Percentiles rank a stretch among this genome's conserved stretches.
These are phyloP conservation scores for Formicarius rufipectus DNA, from an alignment of 2,113 vertebrate genomes.

Conservation along the genomic window DNA sequence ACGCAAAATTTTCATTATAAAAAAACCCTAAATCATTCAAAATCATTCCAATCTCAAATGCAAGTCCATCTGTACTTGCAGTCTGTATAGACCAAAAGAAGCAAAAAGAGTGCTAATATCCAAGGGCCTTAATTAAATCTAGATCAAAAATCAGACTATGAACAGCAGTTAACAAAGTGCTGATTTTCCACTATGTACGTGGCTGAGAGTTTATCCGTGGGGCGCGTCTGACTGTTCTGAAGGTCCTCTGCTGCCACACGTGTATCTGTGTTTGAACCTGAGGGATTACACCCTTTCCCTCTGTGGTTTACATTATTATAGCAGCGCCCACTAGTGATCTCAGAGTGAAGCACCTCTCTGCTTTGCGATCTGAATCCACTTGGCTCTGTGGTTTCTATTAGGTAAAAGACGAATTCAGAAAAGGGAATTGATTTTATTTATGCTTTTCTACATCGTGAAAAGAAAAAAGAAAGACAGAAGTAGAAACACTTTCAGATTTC, in stretches of 20 bases:
- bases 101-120: background rate
- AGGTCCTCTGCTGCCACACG: background rate
- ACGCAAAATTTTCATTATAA: background rate
- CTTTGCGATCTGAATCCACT: background rate
- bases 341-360: background rate
- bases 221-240: background rate
- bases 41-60: background rate
- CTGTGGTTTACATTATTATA: background rate
- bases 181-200: background rate
- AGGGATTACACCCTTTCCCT: background rate
- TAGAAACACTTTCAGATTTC: accelerated
- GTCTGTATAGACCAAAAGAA: background rate
- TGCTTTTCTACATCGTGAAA: background rate
- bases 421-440: background rate
- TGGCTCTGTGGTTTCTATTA: background rate
- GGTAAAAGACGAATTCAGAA: background rate
- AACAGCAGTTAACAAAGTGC: background rate
- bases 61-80: background rate
- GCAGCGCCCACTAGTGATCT: conserved; percentile 35
- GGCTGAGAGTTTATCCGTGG: background rate
- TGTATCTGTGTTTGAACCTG: background rate
- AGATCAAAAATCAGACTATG: background rate
- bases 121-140: background rate
- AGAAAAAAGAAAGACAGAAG: background rate
- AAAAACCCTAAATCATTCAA: background rate